Evolutionary conservation across 1,140 invertebrate species (phyloP), one percentile per base, ranked within the genome.

Genomic region (Globodera rostochiensis): DNA sequence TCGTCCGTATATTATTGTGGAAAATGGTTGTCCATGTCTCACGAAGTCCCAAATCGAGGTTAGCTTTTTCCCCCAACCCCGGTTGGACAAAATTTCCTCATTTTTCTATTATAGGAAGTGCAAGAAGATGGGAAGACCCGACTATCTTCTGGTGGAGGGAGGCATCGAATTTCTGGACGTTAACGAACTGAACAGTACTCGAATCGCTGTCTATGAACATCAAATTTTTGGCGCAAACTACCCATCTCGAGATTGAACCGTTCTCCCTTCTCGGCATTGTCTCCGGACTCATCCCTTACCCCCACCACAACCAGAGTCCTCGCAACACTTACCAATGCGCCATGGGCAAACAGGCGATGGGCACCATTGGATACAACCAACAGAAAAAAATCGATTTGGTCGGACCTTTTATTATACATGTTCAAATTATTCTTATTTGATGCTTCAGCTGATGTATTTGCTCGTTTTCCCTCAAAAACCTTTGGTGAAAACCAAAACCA

Each of bases 271-370:
- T 99, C 7, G 97, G 96, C 3, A 96, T 98, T 15, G 98, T 96
- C 91, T 97, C 97, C 1, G 97, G 97, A 6, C 91, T 99, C 1
- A 95, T 99, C 69, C 97, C 98, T 0, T 99, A 97, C 91, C 98
- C 97, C 0, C 96, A 99, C 91, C 97, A 99, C 88, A 99, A 99
- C 91, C 98, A 99, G 91, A 97, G 95, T 90, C 98, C 98, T 4
- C 93, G 98, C 85, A 99, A 99, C 89, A 99, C 98, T 0, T 99
- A 99, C 91, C 98, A 99, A 90, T 99, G 98, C 92, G 97, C 98
- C 92, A 99, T 99, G 98, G 97, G 98, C 47, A 99, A 99, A 86
- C 92, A 92, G 82, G 92, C 92, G 64, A 89, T 89, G 88, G 88
- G 88, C 50, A 95, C 95, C 0, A 98, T 98, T 91, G 97, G 94